Conservation (phyloP, 1,140 invertebrate species). For the Macrotrachela quadricornifera region DNA sequence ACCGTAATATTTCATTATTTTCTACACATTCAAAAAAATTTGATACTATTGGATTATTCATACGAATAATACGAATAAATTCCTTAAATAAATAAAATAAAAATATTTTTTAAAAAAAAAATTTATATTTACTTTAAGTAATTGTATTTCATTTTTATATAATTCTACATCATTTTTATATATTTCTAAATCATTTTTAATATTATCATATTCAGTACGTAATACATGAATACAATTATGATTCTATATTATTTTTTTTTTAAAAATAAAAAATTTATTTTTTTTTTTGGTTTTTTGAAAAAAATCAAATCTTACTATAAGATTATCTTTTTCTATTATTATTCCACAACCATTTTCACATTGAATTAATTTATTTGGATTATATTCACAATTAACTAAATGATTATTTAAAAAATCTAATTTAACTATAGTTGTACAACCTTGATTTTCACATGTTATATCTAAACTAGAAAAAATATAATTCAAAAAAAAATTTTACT, state of each 20-base stretch:
- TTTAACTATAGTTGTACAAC: constrained; percentile 61
- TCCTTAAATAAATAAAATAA: constrained; percentile 37
- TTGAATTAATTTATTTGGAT: constrained; percentile 70
- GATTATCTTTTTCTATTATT: constrained; percentile 76
- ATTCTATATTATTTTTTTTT: constrained; percentile 27
- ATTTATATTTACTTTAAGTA: constrained; percentile 1
- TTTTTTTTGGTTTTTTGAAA: background rate
- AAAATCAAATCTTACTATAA: constrained; percentile 37
- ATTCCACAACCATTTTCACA: constrained; percentile 78
- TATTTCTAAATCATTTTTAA: constrained; percentile 46
- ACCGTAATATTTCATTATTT: too few species aligned
- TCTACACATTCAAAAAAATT: too few species aligned
- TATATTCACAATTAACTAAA: constrained; percentile 70
- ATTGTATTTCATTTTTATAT: constrained; percentile 59
- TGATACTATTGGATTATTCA: background rate
- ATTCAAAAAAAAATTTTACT: background rate
- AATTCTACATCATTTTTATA: constrained; percentile 74
- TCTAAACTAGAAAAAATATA: background rate
- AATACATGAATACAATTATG: constrained; percentile 79
- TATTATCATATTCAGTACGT: constrained; percentile 46
- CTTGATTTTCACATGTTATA: constrained; percentile 19
- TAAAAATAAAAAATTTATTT: background rate
- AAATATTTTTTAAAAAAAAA: background rate
- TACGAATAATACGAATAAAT: constrained; percentile 57
- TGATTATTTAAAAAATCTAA: constrained; percentile 58